Conservation (phyloP, 1,140 invertebrate species). For the Danaus melanippus region DNA sequence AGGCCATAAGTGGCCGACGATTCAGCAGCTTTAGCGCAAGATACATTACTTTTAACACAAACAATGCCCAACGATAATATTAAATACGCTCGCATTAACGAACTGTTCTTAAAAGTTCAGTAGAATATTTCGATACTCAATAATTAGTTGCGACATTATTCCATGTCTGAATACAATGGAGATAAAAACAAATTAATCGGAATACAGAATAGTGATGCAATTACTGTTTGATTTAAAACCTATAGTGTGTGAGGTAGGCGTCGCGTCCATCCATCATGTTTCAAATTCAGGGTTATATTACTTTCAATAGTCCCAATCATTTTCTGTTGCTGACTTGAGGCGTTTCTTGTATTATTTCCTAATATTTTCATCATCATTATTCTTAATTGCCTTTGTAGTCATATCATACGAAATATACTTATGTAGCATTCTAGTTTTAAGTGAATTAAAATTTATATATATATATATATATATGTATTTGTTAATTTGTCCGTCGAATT, state of each 20-base stretch:
- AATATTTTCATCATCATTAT: slow-evolving; percentile 13
- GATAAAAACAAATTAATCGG: slow-evolving; percentile 7
- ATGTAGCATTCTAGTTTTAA: neutral
- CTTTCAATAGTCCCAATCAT: slow-evolving; percentile 26
- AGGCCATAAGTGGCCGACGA: slow-evolving; percentile 15
- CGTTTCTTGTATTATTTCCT: slow-evolving; percentile 9
- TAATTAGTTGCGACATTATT: too few relatives aligned
- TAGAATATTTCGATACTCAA: too few relatives aligned
- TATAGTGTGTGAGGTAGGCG: slow-evolving; percentile 15
- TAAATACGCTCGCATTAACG: too few relatives aligned
- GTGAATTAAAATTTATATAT: too few relatives aligned
- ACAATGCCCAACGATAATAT: too few relatives aligned
- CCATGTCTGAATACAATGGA: too few relatives aligned
- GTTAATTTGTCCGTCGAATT: too few relatives aligned
- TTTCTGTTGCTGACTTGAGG: slow-evolving; percentile 19
- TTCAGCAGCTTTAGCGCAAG: slow-evolving; percentile 13
- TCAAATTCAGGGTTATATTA: slow-evolving; percentile 19
- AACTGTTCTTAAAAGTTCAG: too few relatives aligned
- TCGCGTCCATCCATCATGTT: slow-evolving; percentile 22
- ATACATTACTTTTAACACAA: slow-evolving; percentile 16
- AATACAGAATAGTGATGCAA: slow-evolving; percentile 21
- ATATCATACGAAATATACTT: neutral
- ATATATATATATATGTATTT: too few relatives aligned
- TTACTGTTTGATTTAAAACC: slow-evolving; percentile 21
- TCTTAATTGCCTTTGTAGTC: slow-evolving; percentile 4